Percentiles rank a stretch among this genome's conserved stretches.
phyloP scores from a whole-genome alignment of 2,888 invertebrate species.

The Stramonita haemastoma region DNA sequence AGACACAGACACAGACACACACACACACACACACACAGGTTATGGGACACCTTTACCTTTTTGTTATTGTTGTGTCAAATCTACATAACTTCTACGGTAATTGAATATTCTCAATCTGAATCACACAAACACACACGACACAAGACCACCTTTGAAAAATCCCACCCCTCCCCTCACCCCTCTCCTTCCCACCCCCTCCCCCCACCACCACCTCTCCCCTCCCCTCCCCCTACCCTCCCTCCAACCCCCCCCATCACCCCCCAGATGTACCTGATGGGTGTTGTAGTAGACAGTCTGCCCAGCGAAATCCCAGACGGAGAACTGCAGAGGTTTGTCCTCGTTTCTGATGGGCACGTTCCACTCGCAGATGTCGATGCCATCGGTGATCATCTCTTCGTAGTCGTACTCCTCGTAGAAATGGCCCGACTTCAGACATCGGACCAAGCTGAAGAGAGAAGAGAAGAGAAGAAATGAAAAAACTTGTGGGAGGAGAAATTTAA shows the following conservation, averaged over 20 bases:
- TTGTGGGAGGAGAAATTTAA: no score
- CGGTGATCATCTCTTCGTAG: conserved; percentile 71
- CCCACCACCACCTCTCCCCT: not conserved
- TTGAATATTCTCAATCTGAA: no score
- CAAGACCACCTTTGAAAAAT: not conserved
- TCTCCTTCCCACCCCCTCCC: not conserved
- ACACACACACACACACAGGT: not conserved
- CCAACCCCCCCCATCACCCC: not conserved
- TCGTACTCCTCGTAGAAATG: conserved; percentile 56
- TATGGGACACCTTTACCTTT: no score
- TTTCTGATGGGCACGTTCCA: conserved; percentile 66
- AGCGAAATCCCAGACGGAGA: conserved; percentile 76
- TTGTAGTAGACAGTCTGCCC: conserved; percentile 78
- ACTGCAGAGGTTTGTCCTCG: conserved; percentile 56
- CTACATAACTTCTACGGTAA: no score
- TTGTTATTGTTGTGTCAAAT: no score
- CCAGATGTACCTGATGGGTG: conserved; percentile 69
- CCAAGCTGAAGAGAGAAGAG: conserved; percentile 62
- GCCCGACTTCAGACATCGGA: conserved; percentile 66
- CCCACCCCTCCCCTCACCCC: no score
- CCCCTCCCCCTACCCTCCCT: no score
- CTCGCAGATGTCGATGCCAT: conserved; percentile 76
- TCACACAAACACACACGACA: not conserved
- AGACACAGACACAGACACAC: not conserved
- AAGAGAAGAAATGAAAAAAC: no score